Evolutionary conservation across 2,797 vertebrate species (phyloP).

Genomic region (Coilia nasus): DNA sequence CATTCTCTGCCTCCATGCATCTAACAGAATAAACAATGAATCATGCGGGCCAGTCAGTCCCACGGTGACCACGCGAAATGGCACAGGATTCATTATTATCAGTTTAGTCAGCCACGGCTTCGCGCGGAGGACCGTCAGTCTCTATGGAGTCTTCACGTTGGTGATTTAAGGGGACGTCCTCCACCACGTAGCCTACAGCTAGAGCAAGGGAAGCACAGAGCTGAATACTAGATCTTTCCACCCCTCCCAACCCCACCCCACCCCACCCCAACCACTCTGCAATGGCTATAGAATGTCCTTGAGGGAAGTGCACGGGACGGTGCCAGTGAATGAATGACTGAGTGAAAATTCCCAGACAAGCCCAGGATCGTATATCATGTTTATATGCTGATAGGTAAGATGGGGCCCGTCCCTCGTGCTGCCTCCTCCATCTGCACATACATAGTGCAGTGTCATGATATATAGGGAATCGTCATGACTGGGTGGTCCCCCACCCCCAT

Average conservation of each 20-base stretch:
- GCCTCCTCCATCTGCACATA: constrained; percentile 10
- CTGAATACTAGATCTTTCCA: too few relatives aligned
- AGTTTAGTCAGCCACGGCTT: neutral
- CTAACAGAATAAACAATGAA: constrained; percentile 24
- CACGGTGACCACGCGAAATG: neutral
- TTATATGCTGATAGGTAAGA: constrained; percentile 23
- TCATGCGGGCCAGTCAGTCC: neutral
- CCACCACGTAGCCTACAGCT: neutral
- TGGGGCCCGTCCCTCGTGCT: neutral
- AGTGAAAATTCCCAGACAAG: constrained; percentile 5
- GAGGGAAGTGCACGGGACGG: neutral
- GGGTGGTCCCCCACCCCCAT: constrained; percentile 2
- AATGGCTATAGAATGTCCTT: constrained; percentile 11
- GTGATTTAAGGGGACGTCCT: constrained; percentile 16
- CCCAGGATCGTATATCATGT: constrained; percentile 12
- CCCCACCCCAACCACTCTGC: too few relatives aligned
- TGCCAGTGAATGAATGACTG: neutral
- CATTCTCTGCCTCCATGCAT: neutral
- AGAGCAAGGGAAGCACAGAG: too few relatives aligned
- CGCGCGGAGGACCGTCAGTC: neutral
- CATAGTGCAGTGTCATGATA: constrained; percentile 32
- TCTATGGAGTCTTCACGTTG: constrained; percentile 14
- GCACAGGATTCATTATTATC: constrained; percentile 2
- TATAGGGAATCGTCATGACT: constrained; percentile 38
- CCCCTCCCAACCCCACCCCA: too few relatives aligned